These are phyloP conservation scores for Champsocephalus gunnari DNA, from an alignment of 2,797 vertebrate genomes.

Conservation along the genomic window DNA sequence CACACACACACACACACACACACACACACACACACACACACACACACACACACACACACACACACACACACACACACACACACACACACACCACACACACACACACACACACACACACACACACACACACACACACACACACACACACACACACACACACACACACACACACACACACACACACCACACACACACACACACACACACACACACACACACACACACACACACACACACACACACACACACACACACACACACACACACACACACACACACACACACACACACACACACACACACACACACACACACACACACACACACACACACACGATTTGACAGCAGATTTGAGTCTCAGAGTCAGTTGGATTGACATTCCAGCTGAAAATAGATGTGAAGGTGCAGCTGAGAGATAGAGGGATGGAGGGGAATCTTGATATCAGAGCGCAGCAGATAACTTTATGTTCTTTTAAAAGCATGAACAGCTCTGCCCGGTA, in stretches of 20 bases:
- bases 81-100: constrained; percentile 24
- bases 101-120: constrained; percentile 49
- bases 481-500: constrained; percentile 30
- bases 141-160: constrained; percentile 20
- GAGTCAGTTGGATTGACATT: constrained; percentile 75
- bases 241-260: constrained; percentile 27
- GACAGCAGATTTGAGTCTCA: constrained; percentile 73
- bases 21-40: constrained; percentile 29
- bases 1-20: constrained; percentile 20
- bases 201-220: constrained; percentile 20
- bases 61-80: constrained; percentile 40
- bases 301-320: constrained; percentile 35
- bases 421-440: constrained; percentile 69
- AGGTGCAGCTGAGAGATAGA: constrained; percentile 45
- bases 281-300: constrained; percentile 29
- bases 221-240: constrained; percentile 20
- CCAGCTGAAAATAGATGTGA: constrained; percentile 77
- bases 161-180: constrained; percentile 20
- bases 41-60: constrained; percentile 28
- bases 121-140: constrained; percentile 20
- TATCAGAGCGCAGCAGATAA: constrained; percentile 58
- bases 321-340: constrained; percentile 48
- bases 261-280: constrained; percentile 24
- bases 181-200: constrained; percentile 21
- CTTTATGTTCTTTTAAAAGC: constrained; percentile 49